Evolutionary conservation across 2,113 vertebrate species (phyloP).

Genomic region (Nothoprocta perdicaria): DNA sequence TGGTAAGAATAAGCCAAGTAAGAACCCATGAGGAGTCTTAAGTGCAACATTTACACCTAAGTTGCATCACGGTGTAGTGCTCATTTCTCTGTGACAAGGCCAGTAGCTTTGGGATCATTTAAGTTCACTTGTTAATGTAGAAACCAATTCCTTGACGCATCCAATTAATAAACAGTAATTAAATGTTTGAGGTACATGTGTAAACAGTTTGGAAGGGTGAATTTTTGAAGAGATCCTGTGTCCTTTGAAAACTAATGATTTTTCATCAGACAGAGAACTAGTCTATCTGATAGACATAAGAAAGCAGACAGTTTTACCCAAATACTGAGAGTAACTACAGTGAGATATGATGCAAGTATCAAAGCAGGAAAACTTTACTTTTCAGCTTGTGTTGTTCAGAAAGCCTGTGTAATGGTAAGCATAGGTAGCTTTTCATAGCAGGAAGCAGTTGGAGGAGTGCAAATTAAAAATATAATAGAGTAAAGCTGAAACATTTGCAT

Average conservation of each 20-base stretch:
- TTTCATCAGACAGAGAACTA: not conserved
- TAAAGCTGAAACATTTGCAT: not conserved
- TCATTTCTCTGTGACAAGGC: not conserved
- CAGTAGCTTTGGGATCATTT: not conserved
- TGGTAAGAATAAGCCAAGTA: not conserved
- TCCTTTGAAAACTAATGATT: not conserved
- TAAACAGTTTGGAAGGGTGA: too few relatives aligned
- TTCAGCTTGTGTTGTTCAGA: not conserved
- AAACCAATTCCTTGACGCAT: not conserved
- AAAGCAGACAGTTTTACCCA: not conserved
- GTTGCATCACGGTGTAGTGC: too few relatives aligned
- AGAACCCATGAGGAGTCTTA: not conserved
- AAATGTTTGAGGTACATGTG: not conserved
- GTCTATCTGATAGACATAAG: not conserved
- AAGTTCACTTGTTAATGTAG: not conserved
- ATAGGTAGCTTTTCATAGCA: not conserved
- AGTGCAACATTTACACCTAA: too few relatives aligned
- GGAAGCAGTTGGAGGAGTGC: not conserved
- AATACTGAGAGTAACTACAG: not conserved
- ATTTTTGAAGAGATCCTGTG: not conserved
- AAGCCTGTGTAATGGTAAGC: not conserved
- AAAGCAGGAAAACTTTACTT: not conserved
- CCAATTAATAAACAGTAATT: not conserved
- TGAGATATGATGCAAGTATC: not conserved
- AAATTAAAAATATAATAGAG: not conserved